phyloP scores from a whole-genome alignment of 1,140 invertebrate genomes.

The Euborellia annulipes region DNA sequence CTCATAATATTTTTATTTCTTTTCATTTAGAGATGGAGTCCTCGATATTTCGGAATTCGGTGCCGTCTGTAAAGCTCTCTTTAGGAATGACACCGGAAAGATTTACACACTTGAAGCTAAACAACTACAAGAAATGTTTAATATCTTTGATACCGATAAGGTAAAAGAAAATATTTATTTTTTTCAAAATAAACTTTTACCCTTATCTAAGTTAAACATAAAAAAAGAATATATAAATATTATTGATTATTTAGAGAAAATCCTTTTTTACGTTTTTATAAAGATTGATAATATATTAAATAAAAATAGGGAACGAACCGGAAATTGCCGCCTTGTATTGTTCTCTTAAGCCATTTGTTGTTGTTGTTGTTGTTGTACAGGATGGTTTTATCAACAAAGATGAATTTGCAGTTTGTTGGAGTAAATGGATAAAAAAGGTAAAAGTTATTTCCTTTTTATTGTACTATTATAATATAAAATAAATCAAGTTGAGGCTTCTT shows the following conservation, averaged over 20 bases:
- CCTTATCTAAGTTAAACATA: neutral
- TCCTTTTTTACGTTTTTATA: neutral
- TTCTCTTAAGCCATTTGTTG: neutral
- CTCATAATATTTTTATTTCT: too few species aligned
- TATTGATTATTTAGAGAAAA: neutral
- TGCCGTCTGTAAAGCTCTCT: constrained; percentile 64
- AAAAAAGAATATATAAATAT: neutral
- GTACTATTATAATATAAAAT: too few species aligned
- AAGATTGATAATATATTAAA: neutral
- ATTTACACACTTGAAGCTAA: constrained; percentile 62
- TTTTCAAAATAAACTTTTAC: neutral
- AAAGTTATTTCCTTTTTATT: constrained; percentile 29
- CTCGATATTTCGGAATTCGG: constrained; percentile 63
- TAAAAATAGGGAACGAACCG: neutral
- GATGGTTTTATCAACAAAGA: constrained; percentile 68
- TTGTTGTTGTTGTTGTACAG: constrained; percentile 18
- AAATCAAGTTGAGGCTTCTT: neutral
- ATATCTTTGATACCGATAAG: constrained; percentile 58
- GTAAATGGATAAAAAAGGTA: constrained; percentile 31
- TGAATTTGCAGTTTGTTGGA: constrained; percentile 49
- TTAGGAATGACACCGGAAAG: constrained; percentile 69
- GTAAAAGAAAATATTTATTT: constrained; percentile 16
- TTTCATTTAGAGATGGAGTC: constrained; percentile 60
- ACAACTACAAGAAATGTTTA: constrained; percentile 57
- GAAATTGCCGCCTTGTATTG: neutral